Base-by-base conservation (phyloP, 2,113 vertebrate genomes). In the Istiophorus platypterus region DNA sequence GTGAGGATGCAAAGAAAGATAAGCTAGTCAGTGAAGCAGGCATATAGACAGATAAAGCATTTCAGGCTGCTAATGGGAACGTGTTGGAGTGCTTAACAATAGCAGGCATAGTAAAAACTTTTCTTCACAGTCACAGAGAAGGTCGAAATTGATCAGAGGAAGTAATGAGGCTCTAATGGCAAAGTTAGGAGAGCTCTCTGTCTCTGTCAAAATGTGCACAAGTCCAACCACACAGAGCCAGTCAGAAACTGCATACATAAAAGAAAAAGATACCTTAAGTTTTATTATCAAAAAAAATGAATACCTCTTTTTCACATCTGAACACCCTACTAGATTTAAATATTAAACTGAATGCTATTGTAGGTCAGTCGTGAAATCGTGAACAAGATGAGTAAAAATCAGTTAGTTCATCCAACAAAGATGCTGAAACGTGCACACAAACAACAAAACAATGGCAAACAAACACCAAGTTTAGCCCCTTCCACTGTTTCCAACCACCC, bases 211-310 rank as follows among this genome's bases (percentile, higher is more conserved):
- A 64, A 63, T 10, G 18, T 31, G 12, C 64, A 51, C 41, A 57
- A 64, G 27, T 27, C 78, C 89, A 91, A 86, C 85, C 89, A 75
- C 81, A 52, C 62, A 65, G 84, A 92, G 88, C 90, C 86, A 47
- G 31, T 92, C 83, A 90, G 88, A 93, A 88, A 89, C 68, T 11
- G 34, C 72, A 79, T 10, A 22, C 24, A 78, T 13, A 59, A 13
- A 49, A 11, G 29, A 71, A 49, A 57, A 31, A 24, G 2, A 63
- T 26, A 7, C 0, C 37, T 71, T 58, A 45, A 10, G 42, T 52
- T 39, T 62, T n/a, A 70, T 75, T 49, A 15, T 45, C 7, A 61
- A 52, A 41, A 26, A 22, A 39, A 63, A 59, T 59, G 27, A 61
- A 2, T 1, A 39, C 49, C 59, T 37, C 18, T 69, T 42, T 22